Base-by-base conservation (phyloP, 2,797 vertebrate species). In the Sus cebifrons region DNA sequence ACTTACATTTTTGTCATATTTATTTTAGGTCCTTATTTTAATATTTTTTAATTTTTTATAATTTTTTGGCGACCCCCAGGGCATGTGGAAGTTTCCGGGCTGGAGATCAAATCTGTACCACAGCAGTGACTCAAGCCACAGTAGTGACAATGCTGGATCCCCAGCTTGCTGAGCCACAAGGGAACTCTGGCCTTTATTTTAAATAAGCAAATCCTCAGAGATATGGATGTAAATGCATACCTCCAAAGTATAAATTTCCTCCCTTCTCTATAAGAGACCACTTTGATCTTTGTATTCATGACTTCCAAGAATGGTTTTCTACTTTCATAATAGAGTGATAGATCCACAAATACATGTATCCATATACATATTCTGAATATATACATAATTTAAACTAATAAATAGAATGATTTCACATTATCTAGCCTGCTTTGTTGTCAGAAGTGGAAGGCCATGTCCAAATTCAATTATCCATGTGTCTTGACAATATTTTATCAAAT, bases 361-460 rank as follows among this genome's bases (percentile, higher is more conserved):
- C 27, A 18, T 75, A 64, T 3, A 84, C 21, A 18, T 88, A 78
- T 40, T 65, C 62, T 70, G n/a, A 91, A 79, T 86, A 49, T 27
- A 75, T 44, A 36, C 4, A 67, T 79, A 13, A 67, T 68, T 85
- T 56, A 70, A 85, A 74, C 5, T 73, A 52, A 73, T 52, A 65
- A 95, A 73, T 82, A 86, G 23, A 89, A 89, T 85, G 9, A 70
- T 94, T 82, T 54, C 44, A 36, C n/a, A 52, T 74, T 91, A 54
- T 40, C 58, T 74, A 74, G 58, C 84, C 44, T 36, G 9, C 17
- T 65, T 91, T 65, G 81, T n/a, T 64, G 9, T n/a, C 44, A 83
- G 13, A 64, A 74, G 17, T 64, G 36, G 36, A 60, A 44, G 14
- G 1, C 8, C 40, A 8, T 83, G 12, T 4, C 70, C 44, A 83